Base-by-base conservation (phyloP, 2,113 vertebrate species). In the Empidonax alnorum region DNA sequence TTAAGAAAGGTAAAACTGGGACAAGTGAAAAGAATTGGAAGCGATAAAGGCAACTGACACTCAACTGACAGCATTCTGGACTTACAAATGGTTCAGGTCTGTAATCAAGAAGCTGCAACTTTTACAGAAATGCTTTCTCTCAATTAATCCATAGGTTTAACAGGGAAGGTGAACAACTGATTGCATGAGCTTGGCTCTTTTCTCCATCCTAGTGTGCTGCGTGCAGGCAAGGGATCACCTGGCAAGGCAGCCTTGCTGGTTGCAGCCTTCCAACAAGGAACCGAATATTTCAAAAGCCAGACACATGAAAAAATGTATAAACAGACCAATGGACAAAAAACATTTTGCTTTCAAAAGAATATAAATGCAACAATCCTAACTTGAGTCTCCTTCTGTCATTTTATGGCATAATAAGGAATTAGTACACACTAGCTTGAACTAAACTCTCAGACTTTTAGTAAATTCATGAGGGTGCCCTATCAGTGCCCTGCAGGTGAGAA, bases 131-230 rank as follows among this genome's bases (percentile, higher is more conserved):
- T 62, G 8, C 24, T 46, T 47, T 83, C 61, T 66, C 41, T 25
- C 30, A 82, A 1, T 10, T 47, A 49, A 69, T 33, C 23, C 7
- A 12, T 2, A 42, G 30, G 18, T 68, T 73, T 58, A 39, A 71
- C 0, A 56, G 42, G 58, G 24, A 76, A 61, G 8, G 33, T 61
- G 33, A 80, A 65, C 10, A 73, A 59, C 8, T 6, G 46, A 10
- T 23, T 0, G 1, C 0, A 0, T 19, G 41, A 62, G 14, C n/a
- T 19, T 6, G 33, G 49, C 28, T 56, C 28, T 18, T 31, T 65
- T 17, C 55, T 53, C 14, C 0, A 0, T 27, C 21, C 46, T 25
- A 25, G 7, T 33, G 56, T 28, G 67, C 72, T 58, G 52, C 0
- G 0, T 2, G 7, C n/a, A 35, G 31, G 25, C 3, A 13, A 53